Evolutionary conservation across 2,888 invertebrate species (phyloP).

Genomic region (Caenorhabditis drosophilae): DNA sequence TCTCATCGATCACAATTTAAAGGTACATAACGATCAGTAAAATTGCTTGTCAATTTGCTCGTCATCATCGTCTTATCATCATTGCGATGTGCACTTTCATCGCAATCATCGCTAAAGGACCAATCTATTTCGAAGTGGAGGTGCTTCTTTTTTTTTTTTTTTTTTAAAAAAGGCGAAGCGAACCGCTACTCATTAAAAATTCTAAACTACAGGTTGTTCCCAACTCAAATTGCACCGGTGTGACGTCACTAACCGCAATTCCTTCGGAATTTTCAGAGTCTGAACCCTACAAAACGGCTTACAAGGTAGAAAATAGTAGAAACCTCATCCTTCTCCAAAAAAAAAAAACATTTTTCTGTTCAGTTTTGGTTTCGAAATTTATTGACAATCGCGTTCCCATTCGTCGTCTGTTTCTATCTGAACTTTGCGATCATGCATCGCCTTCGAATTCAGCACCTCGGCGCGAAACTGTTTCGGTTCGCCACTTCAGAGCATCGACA

Average conservation of each 20-base stretch:
- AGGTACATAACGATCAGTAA: constrained; percentile 63
- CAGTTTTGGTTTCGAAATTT: constrained; percentile 65
- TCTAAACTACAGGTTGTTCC: constrained; percentile 46
- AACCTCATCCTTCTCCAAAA: background rate
- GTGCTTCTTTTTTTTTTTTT: constrained; percentile 30
- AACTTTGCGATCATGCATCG: constrained; percentile 62
- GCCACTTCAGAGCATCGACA: constrained; percentile 64
- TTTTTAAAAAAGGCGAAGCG: background rate
- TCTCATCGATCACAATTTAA: constrained; percentile 9
- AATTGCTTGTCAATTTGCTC: constrained; percentile 54
- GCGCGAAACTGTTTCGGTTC: constrained; percentile 64
- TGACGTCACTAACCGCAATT: constrained; percentile 51
- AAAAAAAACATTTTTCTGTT: constrained; percentile 9
- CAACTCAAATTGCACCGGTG: constrained; percentile 64
- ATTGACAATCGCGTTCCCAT: constrained; percentile 60
- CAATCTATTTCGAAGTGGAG: constrained; percentile 63
- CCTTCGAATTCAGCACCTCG: constrained; percentile 59
- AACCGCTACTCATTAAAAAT: too few species aligned
- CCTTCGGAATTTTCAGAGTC: constrained; percentile 50
- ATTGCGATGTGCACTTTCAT: constrained; percentile 46
- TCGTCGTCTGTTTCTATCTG: constrained; percentile 59
- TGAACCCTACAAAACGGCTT: constrained; percentile 62
- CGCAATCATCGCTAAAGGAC: constrained; percentile 59
- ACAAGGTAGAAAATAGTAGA: constrained; percentile 39
- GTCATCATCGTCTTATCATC: constrained; percentile 47